Evolutionary conservation across 2,888 invertebrate species (phyloP).

Genomic region (Cephus pulcher): DNA sequence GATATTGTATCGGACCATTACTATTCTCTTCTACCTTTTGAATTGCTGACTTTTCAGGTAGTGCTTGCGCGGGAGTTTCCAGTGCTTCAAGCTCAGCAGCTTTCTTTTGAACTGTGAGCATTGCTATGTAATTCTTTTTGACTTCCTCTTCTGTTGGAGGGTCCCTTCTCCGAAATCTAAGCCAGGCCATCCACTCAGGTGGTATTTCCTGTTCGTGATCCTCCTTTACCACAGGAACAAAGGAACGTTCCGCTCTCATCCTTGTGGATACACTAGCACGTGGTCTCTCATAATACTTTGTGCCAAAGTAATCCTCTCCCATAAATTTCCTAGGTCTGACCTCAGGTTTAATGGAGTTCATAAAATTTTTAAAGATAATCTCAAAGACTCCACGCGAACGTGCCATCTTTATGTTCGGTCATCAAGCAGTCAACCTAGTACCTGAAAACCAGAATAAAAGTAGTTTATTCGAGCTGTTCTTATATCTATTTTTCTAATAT

Average conservation of each 20-base stretch:
- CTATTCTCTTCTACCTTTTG: constrained; percentile 47
- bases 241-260: constrained; percentile 71
- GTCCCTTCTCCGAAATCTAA: constrained; percentile 72
- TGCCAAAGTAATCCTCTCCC: constrained; percentile 85
- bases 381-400: constrained; percentile 45
- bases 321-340: constrained; percentile 61
- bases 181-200: constrained; percentile 91
- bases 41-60: constrained; percentile 42
- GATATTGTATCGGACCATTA: constrained; percentile 68
- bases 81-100: constrained; percentile 76
- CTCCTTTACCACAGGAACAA: constrained; percentile 75
- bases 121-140: constrained; percentile 76
- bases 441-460: neutral
- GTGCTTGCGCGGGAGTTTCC: constrained; percentile 39
- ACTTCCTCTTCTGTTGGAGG: constrained; percentile 80
- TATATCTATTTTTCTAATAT: neutral
- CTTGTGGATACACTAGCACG: constrained; percentile 75
- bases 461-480: neutral
- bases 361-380: constrained; percentile 72
- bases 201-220: constrained; percentile 80
- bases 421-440: neutral
- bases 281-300: constrained; percentile 84
- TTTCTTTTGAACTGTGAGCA: constrained; percentile 80
- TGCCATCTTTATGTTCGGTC: constrained; percentile 40
- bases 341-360: constrained; percentile 71